phyloP scores from a whole-genome alignment of 2,797 vertebrate genomes.

The Knipowitschia caucasica region DNA sequence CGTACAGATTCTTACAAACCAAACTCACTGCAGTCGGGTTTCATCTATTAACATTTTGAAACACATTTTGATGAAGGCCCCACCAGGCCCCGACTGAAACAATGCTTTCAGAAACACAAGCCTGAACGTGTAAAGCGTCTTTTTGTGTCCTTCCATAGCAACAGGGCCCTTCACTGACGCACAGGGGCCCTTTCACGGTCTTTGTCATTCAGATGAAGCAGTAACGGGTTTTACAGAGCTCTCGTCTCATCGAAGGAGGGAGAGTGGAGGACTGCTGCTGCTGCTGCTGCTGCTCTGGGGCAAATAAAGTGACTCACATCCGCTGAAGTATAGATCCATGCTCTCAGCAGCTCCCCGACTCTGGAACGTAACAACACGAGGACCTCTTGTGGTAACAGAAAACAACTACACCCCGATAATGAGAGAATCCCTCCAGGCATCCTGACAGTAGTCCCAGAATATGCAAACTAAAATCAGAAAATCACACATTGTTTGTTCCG shows the following conservation, averaged over 20 bases:
- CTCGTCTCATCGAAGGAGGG: conserved; percentile 26
- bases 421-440: background rate
- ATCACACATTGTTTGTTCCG: no score
- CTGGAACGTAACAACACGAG: conserved; percentile 36
- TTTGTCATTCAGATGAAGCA: conserved; percentile 79
- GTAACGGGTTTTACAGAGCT: conserved; percentile 53
- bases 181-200: conserved; percentile 53
- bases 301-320: no score
- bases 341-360: conserved; percentile 6
- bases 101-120: conserved; percentile 50
- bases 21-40: no score
- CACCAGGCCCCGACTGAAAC: background rate
- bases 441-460: background rate
- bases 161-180: conserved; percentile 61
- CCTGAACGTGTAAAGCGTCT: conserved; percentile 39
- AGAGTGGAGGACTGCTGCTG: background rate
- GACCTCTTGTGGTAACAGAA: conserved; percentile 66
- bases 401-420: conserved; percentile 7
- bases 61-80: no score
- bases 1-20: no score
- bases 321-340: background rate
- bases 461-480: background rate
- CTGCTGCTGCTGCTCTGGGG: no score
- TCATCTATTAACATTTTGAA: no score
- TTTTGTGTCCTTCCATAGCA: conserved; percentile 68